A percentile compares a stretch with the other conserved stretches of the same genome.
Evolutionary conservation across 1,140 invertebrate genomes (phyloP).

Genomic region (Teleopsis dalmanni): DNA sequence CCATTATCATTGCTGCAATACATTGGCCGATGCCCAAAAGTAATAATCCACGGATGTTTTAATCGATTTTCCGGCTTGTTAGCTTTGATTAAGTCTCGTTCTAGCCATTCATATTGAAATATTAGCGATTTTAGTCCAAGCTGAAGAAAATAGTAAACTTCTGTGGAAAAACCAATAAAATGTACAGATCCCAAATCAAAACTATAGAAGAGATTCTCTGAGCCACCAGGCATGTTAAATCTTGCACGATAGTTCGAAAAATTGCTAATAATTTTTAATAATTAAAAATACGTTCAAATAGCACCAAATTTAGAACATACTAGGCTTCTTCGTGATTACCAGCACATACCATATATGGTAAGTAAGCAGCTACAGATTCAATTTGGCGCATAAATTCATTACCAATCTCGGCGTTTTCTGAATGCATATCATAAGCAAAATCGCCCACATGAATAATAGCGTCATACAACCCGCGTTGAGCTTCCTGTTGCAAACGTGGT

Average conservation of each 20-base stretch:
- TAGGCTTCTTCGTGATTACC: constrained; percentile 86
- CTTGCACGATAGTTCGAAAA: constrained; percentile 78
- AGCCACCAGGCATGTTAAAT: constrained; percentile 79
- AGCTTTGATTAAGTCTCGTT: constrained; percentile 67
- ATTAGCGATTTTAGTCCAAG: constrained; percentile 77
- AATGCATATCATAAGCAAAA: constrained; percentile 93
- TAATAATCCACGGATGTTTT: constrained; percentile 83
- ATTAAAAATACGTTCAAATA: not conserved
- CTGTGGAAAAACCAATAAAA: constrained; percentile 86
- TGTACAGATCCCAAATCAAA: constrained; percentile 89
- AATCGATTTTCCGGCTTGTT: constrained; percentile 57
- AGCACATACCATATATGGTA: constrained; percentile 87
- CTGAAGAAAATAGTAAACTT: constrained; percentile 88
- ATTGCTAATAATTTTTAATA: constrained; percentile 57
- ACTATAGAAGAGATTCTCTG: constrained; percentile 76
- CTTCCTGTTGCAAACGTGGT: constrained; percentile 70
- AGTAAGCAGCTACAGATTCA: constrained; percentile 72
- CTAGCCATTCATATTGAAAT: constrained; percentile 85
- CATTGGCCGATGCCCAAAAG: constrained; percentile 92
- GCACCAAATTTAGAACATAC: constrained; percentile 42
- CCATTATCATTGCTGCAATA: constrained; percentile 86
- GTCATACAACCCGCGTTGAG: constrained; percentile 73
- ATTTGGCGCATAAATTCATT: constrained; percentile 90
- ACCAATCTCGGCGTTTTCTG: constrained; percentile 66
- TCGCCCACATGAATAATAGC: constrained; percentile 88